Evolutionary conservation across 2,113 vertebrate genomes (phyloP).

Genomic region (Bolborhynchus lineola): DNA sequence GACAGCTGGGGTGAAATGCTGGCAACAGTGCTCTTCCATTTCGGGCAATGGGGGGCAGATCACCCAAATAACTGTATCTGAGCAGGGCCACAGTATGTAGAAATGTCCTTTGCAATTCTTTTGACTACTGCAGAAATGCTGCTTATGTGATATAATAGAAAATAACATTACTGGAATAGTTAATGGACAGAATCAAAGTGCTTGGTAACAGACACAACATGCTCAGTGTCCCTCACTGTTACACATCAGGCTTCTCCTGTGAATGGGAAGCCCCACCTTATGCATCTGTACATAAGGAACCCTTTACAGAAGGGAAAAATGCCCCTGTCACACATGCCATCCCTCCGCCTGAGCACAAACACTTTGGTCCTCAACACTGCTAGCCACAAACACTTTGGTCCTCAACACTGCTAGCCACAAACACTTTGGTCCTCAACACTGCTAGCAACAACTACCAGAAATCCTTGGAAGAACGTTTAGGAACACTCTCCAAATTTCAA

Average conservation of each 20-base stretch:
- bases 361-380: neutral
- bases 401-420: neutral
- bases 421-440: neutral
- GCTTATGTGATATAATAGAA: neutral
- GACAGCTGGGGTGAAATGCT: neutral
- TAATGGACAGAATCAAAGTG: neutral
- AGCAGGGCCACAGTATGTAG: neutral
- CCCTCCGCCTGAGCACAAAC: neutral
- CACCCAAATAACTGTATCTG: neutral
- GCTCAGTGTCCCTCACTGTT: neutral
- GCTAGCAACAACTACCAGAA: neutral
- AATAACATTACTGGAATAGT: neutral
- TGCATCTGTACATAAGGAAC: neutral
- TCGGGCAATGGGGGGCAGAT: fast-evolving
- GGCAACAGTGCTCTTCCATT: neutral
- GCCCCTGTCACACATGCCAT: neutral
- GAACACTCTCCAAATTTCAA: neutral
- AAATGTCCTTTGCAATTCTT: neutral
- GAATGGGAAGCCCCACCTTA: neutral
- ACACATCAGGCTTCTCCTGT: neutral
- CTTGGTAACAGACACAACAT: neutral
- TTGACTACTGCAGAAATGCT: neutral
- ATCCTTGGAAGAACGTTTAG: neutral
- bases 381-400: too few relatives aligned
- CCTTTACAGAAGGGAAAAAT: neutral